These are phyloP conservation scores for Datnioides undecimradiatus DNA, from an alignment of 2,113 vertebrate species.

Conservation along the genomic window DNA sequence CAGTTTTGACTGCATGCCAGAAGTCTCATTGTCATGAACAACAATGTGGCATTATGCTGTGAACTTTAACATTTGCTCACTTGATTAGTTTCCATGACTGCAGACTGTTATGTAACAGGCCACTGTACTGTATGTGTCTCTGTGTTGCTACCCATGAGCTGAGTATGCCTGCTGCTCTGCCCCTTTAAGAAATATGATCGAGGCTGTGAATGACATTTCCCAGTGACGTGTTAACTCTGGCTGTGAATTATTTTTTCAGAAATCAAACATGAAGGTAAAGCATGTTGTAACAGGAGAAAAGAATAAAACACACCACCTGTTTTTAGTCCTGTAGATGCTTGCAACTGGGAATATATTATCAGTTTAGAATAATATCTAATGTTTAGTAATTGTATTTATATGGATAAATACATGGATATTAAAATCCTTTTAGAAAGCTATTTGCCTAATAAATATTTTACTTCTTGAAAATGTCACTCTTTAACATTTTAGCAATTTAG, in stretches of 20 bases:
- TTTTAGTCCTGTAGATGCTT: neutral
- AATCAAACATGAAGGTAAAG: neutral
- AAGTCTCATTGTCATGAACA: neutral
- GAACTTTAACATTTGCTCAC: constrained; percentile 36
- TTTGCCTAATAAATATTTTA: too few species aligned
- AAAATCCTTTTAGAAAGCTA: too few species aligned
- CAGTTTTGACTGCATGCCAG: neutral
- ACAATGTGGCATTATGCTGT: constrained; percentile 25
- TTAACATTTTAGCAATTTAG: too few species aligned
- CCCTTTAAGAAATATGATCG: constrained; percentile 27
- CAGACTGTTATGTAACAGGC: constrained; percentile 52
- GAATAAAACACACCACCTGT: neutral
- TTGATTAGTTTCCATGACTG: constrained; percentile 34
- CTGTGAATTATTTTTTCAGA: neutral
- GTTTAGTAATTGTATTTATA: too few species aligned
- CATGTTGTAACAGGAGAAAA: neutral
- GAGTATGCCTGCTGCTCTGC: constrained; percentile 15
- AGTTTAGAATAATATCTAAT: too few species aligned
- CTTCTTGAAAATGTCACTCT: too few species aligned
- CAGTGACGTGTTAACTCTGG: neutral
- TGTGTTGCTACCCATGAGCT: constrained; percentile 2
- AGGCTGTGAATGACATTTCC: neutral
- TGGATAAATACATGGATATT: too few species aligned
- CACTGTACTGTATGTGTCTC: neutral
- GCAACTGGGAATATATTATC: too few species aligned